Conservation (phyloP, 2,797 vertebrate genomes). For the Gallinago solitaria region DNA sequence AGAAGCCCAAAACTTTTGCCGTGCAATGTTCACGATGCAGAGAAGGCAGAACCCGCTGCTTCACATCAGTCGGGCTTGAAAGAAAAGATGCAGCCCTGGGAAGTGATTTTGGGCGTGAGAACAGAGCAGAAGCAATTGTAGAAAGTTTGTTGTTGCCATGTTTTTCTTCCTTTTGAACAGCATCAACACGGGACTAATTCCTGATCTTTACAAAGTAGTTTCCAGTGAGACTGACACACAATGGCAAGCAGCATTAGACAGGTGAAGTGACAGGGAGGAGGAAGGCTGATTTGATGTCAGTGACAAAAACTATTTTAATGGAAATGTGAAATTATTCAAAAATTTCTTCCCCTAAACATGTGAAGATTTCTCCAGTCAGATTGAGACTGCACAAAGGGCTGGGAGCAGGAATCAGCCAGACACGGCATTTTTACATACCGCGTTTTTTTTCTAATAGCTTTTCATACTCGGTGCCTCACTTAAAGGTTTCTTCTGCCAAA, state of each 20-base stretch:
- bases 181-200: constrained; percentile 70
- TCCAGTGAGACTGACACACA: constrained; percentile 66
- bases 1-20: not conserved
- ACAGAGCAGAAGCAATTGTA: not conserved
- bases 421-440: constrained; percentile 4
- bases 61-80: not conserved
- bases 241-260: constrained; percentile 65
- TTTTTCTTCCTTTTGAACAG: constrained; percentile 57
- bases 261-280: constrained; percentile 70
- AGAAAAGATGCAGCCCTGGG: not conserved
- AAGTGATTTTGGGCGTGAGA: not conserved
- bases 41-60: not conserved
- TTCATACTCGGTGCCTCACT: constrained; percentile 23
- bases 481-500: constrained; percentile 55
- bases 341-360: constrained; percentile 57
- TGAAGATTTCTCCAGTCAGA: constrained; percentile 64
- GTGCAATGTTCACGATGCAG: not conserved
- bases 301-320: constrained; percentile 75
- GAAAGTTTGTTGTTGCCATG: constrained; percentile 53
- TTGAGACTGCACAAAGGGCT: constrained; percentile 49
- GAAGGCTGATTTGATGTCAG: constrained; percentile 67
- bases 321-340: constrained; percentile 73
- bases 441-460: constrained; percentile 46
- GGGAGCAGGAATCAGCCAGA: constrained; percentile 46
- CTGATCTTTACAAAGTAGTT: constrained; percentile 58